phyloP scores from a whole-genome alignment of 2,888 invertebrate species.

The Baronia brevicornis region DNA sequence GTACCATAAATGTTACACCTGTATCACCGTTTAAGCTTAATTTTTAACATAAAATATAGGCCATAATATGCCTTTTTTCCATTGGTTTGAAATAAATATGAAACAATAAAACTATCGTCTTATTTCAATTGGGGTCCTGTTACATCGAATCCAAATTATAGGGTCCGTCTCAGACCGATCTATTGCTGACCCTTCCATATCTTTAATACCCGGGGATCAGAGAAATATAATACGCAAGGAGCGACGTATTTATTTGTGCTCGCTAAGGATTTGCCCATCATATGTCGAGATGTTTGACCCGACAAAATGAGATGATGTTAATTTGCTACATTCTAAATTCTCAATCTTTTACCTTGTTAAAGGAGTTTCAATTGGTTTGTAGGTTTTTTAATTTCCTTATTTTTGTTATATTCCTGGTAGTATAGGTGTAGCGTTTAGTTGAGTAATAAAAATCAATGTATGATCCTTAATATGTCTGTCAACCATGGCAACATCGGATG shows the following conservation, averaged over 20 bases:
- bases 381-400: too few species aligned
- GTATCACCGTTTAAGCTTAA: too few species aligned
- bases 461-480: too few species aligned
- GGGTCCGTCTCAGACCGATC: constrained; percentile 34
- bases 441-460: too few species aligned
- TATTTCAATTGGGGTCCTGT: constrained; percentile 39
- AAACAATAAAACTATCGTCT: constrained; percentile 42
- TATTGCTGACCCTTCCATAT: constrained; percentile 60
- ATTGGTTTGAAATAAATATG: constrained; percentile 19
- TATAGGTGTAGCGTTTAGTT: too few species aligned
- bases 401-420: too few species aligned
- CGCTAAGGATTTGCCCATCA: constrained; percentile 61
- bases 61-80: constrained; percentile 9
- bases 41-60: constrained; percentile 15
- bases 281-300: constrained; percentile 64
- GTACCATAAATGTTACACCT: too few species aligned
- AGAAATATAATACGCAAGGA: constrained; percentile 63
- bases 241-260: constrained; percentile 68
- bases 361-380: too few species aligned
- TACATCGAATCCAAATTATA: constrained; percentile 39
- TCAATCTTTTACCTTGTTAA: constrained; percentile 42
- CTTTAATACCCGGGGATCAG: constrained; percentile 60
- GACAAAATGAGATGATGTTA: constrained; percentile 58
- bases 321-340: constrained; percentile 58
- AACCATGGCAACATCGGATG: too few species aligned